Evolutionary conservation across 2,888 invertebrate species (phyloP), one percentile per base, ranked within the genome.

Genomic region (Ophion ventricosus): DNA sequence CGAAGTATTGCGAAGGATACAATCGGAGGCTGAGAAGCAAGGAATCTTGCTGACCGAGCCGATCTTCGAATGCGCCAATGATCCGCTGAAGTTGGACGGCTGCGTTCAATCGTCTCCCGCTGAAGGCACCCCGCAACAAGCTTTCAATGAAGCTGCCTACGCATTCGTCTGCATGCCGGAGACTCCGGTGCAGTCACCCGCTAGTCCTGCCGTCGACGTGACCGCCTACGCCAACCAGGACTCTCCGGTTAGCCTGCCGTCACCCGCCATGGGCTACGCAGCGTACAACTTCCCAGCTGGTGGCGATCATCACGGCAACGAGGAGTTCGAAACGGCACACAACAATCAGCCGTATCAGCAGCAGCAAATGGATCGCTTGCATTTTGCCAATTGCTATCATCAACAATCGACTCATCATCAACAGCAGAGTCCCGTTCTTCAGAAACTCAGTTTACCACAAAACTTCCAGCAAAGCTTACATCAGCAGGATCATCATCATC

Each of bases 1-100:
- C 26, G 59, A 61, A 2, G 43, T 76, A 7, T n/a, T 80, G 10
- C 76, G 83, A 10, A 25, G 49, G 1, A 17, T 83, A 5, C 83
- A 80, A 14, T 59, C 64, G 10, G 76, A 83, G n/a, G 83, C 80
- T 5, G 75, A 80, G 20, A 66, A 14, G 14, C 59, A 70, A 25
- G 49, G 23, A 0, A 57, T 17, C 17, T 72, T 54, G 5, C 25
- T 35, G 11, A 54, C 69, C 23, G 75, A 80, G 17, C 23, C 79
- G 2, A 20, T 23, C n/a, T 54, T 20, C 57, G 59, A 57, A 10
- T 40, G 23, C 56, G 56, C 35, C n/a, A 35, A 29, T 43, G 63
- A 79, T 64, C 64, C 79, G 8, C 26, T 74, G 20, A 79, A 43
- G n/a, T 49, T 70, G 40, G 75, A 79, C 5, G 70, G 70, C 5